Evolutionary conservation across 1,140 invertebrate species (phyloP), one percentile per base, ranked within the genome.

Genomic region (Zaprionus kolodkinae): DNA sequence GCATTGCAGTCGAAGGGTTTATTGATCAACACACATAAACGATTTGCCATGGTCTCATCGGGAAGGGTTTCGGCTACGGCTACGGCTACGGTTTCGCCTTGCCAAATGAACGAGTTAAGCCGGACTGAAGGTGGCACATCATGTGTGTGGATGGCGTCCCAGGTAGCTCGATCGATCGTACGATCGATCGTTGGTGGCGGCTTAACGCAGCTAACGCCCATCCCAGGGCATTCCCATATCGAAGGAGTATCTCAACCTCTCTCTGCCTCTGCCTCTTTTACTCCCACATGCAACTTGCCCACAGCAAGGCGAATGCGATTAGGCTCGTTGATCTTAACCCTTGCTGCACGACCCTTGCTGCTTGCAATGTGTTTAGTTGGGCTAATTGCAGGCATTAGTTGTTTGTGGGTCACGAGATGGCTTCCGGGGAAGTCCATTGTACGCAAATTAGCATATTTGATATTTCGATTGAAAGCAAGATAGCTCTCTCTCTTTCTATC

Each of bases 11-110:
- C 74, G 52, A 55, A 68, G 61, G 48, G 77, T 88, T 89, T 88
- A 88, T 89, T 88, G 84, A 88, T 88, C 84, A 88, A 88, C 84
- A 88, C 81, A 89, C 88, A 80, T 89, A 79, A 86, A 82, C 79
- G 79, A 86, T 87, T 86, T 72, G 62, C 25, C 72, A 86, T 87
- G 82, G 82, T 62, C 13, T 2, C 40, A 15, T 45, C n/a, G 40
- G 40, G 40, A 15, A 45, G 13, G 40, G 40, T 45, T 45, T 61
- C 27, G 43, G 15, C n/a, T 45, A 21, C 57, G 35, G 33, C 6
- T 4, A 4, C 33, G 33, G 33, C 33, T 27, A 64, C 25, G 48
- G 21, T 15, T 45, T 27, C 62, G 35, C 52, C 15, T 56, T 56
- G 66, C 30, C 12, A 33, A 36, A 27, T 66, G 38, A 64, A 65